Evolutionary conservation across 2,888 invertebrate species (phyloP).

Genomic region (Zhuqinia jingwanae): DNA sequence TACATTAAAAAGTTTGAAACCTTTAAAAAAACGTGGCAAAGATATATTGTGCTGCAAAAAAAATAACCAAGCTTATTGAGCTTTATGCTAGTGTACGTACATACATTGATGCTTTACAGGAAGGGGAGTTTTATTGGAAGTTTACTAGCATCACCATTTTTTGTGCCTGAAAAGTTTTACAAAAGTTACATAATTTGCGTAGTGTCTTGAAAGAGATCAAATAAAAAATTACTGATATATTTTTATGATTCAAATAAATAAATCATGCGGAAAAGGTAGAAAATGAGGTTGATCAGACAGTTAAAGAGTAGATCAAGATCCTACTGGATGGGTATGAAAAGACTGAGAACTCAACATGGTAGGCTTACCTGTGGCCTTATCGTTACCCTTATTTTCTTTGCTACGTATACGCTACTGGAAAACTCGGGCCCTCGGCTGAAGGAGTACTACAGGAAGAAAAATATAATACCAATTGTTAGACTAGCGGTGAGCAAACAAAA

Average conservation of each 20-base stretch:
- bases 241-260: conserved; percentile 7
- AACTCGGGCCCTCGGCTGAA: conserved; percentile 45
- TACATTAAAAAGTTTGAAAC: too few species aligned
- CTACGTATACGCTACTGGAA: conserved; percentile 56
- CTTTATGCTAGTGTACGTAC: too few species aligned
- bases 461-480: conserved; percentile 61
- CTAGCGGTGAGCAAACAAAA: conserved; percentile 44
- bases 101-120: too few species aligned
- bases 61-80: too few species aligned
- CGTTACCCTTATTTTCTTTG: conserved; percentile 54
- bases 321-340: conserved; percentile 54
- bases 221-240: too few species aligned
- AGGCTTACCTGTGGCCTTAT: conserved; percentile 70
- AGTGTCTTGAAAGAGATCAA: too few species aligned
- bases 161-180: too few species aligned
- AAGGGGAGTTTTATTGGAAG: too few species aligned
- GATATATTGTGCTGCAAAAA: too few species aligned
- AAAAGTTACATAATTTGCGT: too few species aligned
- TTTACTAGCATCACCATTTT: too few species aligned
- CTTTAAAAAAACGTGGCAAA: too few species aligned
- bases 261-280: conserved; percentile 25
- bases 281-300: conserved; percentile 52
- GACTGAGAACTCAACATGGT: conserved; percentile 67
- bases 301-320: conserved; percentile 44
- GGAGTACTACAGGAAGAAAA: conserved; percentile 60